Evolutionary conservation across 1,140 invertebrate species (phyloP).

Genomic region (Aplysia californica): DNA sequence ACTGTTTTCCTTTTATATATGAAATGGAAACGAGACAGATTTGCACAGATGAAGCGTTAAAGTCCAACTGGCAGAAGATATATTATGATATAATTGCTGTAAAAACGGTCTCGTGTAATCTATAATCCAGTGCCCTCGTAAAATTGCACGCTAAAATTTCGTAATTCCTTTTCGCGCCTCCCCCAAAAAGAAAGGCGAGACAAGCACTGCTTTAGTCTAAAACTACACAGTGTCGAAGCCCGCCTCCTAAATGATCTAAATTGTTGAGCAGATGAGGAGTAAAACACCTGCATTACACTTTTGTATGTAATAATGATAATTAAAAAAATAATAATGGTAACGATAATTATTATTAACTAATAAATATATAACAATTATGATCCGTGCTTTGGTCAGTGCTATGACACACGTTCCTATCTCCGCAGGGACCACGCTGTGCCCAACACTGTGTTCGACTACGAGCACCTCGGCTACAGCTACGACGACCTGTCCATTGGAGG

Average conservation of each 20-base stretch:
- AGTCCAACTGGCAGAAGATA: neutral
- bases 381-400: neutral
- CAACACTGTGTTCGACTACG: conserved; percentile 34
- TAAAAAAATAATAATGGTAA: no score
- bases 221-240: no score
- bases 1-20: neutral
- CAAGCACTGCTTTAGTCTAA: no score
- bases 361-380: neutral
- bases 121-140: no score
- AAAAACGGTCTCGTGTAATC: no score
- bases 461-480: conserved; percentile 32
- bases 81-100: no score
- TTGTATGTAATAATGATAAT: no score
- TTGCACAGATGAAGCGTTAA: neutral
- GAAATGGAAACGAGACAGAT: neutral
- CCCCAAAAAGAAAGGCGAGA: no score
- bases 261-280: neutral
- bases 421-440: conserved; percentile 31
- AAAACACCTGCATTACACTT: no score
- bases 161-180: no score
- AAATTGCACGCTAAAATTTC: no score
- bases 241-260: neutral
- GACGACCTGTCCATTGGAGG: conserved; percentile 26
- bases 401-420: neutral
- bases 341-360: no score